Percentiles rank a stretch among this genome's conserved stretches.
phyloP scores from a whole-genome alignment of 1,140 invertebrate species.

The Zaprionus africanus region DNA sequence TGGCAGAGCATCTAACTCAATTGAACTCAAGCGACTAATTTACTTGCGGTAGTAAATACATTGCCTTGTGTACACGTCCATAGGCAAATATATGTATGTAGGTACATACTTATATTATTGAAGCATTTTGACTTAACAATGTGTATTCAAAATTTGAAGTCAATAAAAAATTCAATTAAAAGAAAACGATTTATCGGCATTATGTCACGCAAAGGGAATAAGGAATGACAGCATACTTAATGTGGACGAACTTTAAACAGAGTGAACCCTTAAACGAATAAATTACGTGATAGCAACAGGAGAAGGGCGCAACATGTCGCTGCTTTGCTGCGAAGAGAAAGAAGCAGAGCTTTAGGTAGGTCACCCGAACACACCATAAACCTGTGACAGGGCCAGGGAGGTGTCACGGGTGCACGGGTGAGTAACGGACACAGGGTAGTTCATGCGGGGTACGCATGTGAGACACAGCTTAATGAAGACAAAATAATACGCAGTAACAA shows the following conservation, averaged over 20 bases:
- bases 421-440: constrained; percentile 47
- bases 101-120: background rate
- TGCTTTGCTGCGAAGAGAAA: constrained; percentile 8
- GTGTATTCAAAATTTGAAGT: background rate
- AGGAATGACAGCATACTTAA: constrained; percentile 2
- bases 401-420: constrained; percentile 9
- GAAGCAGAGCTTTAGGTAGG: constrained; percentile 26
- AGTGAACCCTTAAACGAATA: background rate
- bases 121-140: background rate
- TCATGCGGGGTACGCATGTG: constrained; percentile 20
- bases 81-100: background rate
- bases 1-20: background rate
- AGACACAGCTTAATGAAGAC: constrained; percentile 39
- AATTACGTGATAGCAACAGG: constrained; percentile 16
- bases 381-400: constrained; percentile 4
- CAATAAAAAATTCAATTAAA: constrained; percentile 7
- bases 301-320: constrained; percentile 21
- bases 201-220: constrained; percentile 28
- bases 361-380: constrained; percentile 36
- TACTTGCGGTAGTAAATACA: background rate
- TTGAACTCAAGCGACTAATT: background rate
- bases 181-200: background rate
- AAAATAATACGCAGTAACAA: constrained; percentile 38
- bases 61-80: background rate
- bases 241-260: background rate